Evolutionary conservation across 2,888 invertebrate genomes (phyloP), one percentile per base, ranked within the genome.

Genomic region (Drosophila austrosaltans): DNA sequence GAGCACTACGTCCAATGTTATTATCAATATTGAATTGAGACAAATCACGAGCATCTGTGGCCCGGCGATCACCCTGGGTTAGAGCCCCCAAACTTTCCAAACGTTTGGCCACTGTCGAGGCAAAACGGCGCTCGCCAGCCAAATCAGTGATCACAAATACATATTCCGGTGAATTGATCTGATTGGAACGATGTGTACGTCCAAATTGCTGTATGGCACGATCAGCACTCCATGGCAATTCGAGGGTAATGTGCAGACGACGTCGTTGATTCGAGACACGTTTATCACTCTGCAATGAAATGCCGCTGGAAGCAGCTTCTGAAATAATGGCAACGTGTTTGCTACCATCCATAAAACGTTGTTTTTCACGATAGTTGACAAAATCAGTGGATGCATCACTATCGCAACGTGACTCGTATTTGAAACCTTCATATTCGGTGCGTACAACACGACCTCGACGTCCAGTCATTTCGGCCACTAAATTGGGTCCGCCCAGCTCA

Each of bases 381-480:
- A 98, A 96, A 93, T 99, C 99, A 59, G 99, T 93, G 0, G 99
- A 97, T 32, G 98, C 98, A 92, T 99, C 99, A 1, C 95, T 95
- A 91, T 99, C 99, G 2, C 98, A 97, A 10, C 99, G 95, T 61
- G 97, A 96, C 93, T 99, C 98, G 92, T 99, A 99, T 79, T 96
- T 96, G 83, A 98, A 97, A 80, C 95, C 95, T 0, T 98, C 98
- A 86, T 97, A 96, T 78, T 98, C 98, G 0, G 96, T 96, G 88
- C 97, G 97, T 4, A 98, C 97, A 44, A 99, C 98, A 62, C 95
- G 93, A 0, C 98, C 98, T 89, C 98, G 98, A 59, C 99, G 95
- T 0, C 99, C 99, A 0, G 99, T 99, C 99, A 99, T 99, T 95
- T 99, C 99, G 0, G 99, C 99, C 0, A 99, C 99, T 93, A 97